Base-by-base conservation (phyloP, 2,888 invertebrate genomes). In the Aethes cnicana region DNA sequence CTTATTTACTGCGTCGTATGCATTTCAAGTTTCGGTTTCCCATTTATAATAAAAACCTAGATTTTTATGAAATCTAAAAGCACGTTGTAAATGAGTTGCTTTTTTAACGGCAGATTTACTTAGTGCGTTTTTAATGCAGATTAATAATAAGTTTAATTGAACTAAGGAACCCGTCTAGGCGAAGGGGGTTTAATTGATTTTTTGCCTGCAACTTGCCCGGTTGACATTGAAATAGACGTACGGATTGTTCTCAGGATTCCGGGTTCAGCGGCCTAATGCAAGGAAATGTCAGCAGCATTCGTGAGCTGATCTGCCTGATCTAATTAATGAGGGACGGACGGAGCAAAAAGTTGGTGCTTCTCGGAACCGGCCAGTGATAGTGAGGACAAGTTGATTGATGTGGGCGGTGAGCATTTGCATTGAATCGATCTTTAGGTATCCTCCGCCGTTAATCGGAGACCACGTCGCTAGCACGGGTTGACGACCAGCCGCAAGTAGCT, bases 371-470 rank as follows among this genome's bases (percentile, higher is more conserved):
- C 57, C 59, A 62, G n/a, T 61, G 48, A 25, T 61, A 57, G 49
- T 55, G 61, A 59, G 67, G 62, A 85, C 81, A 82, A 81, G 78
- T 66, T 86, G 86, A 88, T 89, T 76, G 84, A 85, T 87, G 77
- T 77, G 72, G 66, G 77, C 69, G 72, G 60, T 61, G 53, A 63
- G 66, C 66, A 87, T 88, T 88, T 83, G 84, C 87, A 88, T 89
- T 86, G 84, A 88, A 88, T 88, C 64, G 84, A 68, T 74, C 68
- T 68, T 69, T 66, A 67, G 69, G 72, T 75, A 76, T 77, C 80
- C 78, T 68, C 72, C 68, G 63, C n/a, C n/a, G 76, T 77, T 74
- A 72, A 71, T 76, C 77, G 76, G 77, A 73, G 61, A 62, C 56
- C 61, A 63, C 61, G 61, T 56, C 57, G 62, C 55, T 62, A 62